Evolutionary conservation across 2,113 vertebrate genomes (phyloP), one percentile per base, ranked within the genome.

Genomic region (Cebidichthys violaceus): DNA sequence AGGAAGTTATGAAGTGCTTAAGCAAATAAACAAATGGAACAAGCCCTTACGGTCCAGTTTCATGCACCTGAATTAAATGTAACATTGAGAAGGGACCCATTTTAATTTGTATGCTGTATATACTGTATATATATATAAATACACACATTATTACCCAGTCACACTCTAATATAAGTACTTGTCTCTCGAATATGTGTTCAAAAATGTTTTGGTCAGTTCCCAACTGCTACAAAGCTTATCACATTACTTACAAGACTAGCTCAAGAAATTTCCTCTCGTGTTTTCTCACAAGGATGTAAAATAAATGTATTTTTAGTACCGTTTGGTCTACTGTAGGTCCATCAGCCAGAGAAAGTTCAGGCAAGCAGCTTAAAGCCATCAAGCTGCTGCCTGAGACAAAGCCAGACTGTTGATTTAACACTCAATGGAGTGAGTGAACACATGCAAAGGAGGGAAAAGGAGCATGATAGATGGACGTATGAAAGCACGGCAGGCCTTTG

Each of bases 381-480:
- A 88, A 70, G 81, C 84, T 84, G 83, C 86, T 91, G 90, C 83
- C 91, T 82, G 80, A 90, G 85, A 91, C 84, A 84, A 88, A 85
- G 87, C 86, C 85, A 86, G 83, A 74, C 77, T 92, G 89, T 89
- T 92, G 91, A 92, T 90, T 92, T 93, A 92, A 90, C 88, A 92
- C 88, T 88, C 84, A 85, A 91, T 82, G 79, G 86, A 92, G 90
- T 88, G 92, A 91, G 84, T 37, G 85, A 91, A 91, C 91, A 88
- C 87, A 91, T 88, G 88, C 86, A 91, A 86, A 90, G 84, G 87
- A 90, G 90, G 82, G 83, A 60, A 89, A 90, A 81, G 57, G 86
- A 88, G 81, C 82, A 86, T 94, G 92, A 94, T 90, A 86, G 90
- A 94, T 93, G 89, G 86, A 92, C 66, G 72, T 83, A 86, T 82